phyloP scores from a whole-genome alignment of 2,113 vertebrate genomes.

The Xenopus laevis region DNA sequence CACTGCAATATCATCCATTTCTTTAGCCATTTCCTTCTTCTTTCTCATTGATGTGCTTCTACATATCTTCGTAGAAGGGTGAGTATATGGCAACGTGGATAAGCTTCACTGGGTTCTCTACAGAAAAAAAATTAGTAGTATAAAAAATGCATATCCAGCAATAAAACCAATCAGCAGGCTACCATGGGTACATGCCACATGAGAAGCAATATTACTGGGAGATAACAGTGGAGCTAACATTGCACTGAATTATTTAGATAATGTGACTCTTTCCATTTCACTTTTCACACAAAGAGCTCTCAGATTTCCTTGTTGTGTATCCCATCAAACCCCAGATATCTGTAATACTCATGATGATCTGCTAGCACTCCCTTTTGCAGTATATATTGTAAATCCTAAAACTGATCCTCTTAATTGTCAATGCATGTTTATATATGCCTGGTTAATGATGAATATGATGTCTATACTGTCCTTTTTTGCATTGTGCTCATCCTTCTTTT shows the following conservation, averaged over 20 bases:
- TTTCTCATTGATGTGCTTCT: conserved; percentile 83
- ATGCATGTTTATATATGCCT: background rate
- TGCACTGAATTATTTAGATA: conserved; percentile 28
- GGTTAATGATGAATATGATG: background rate
- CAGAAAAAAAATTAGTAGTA: too few relatives aligned
- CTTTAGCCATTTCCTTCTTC: conserved; percentile 82
- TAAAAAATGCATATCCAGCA: too few relatives aligned
- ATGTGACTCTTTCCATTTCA: conserved; percentile 21
- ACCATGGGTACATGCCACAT: too few relatives aligned
- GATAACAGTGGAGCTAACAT: background rate
- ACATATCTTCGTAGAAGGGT: conserved; percentile 84
- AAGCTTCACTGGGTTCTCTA: too few relatives aligned
- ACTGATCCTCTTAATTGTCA: too few relatives aligned
- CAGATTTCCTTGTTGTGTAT: conserved; percentile 9
- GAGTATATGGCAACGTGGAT: conserved; percentile 50
- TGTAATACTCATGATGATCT: background rate
- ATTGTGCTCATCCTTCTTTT: background rate
- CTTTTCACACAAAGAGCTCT: conserved; percentile 7
- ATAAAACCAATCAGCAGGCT: too few relatives aligned
- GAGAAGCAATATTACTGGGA: too few relatives aligned
- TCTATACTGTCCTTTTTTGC: background rate
- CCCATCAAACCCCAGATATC: background rate
- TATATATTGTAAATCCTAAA: too few relatives aligned
- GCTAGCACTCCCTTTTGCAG: too few relatives aligned
- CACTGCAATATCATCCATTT: conserved; percentile 62